These are phyloP conservation scores for Xenentodon cancila DNA, from an alignment of 2,797 vertebrate species.

Conservation along the genomic window DNA sequence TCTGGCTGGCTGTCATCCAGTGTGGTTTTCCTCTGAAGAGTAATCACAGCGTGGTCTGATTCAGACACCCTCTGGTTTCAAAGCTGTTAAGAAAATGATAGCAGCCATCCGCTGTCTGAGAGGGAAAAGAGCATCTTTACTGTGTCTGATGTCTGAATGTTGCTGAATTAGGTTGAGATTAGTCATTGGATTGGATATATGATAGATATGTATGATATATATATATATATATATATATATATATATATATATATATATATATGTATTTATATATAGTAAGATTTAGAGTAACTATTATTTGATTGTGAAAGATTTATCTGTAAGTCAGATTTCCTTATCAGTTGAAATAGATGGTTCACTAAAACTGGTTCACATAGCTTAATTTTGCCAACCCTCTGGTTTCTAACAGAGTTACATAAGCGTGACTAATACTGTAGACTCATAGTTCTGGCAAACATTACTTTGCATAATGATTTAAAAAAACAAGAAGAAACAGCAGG, in stretches of 20 bases:
- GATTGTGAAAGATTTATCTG: background rate
- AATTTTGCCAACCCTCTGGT: conserved; percentile 2
- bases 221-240: too few species aligned
- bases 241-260: too few species aligned
- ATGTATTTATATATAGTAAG: background rate
- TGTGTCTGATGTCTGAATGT: conserved; percentile 69
- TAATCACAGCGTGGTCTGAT: conserved; percentile 64
- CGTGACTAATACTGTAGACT: background rate
- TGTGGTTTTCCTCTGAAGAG: conserved; percentile 69
- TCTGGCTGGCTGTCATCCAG: conserved; percentile 40
- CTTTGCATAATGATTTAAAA: too few species aligned
- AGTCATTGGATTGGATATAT: too few species aligned
- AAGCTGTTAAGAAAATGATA: conserved; percentile 56
- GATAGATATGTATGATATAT: too few species aligned
- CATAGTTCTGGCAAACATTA: too few species aligned
- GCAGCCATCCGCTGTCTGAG: conserved; percentile 57
- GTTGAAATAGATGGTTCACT: background rate
- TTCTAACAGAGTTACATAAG: conserved; percentile 9
- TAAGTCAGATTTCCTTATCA: conserved; percentile 9
- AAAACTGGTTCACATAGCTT: background rate
- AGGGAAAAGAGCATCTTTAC: conserved; percentile 65
- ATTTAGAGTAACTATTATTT: conserved; percentile 28
- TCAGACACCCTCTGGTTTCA: conserved; percentile 67
- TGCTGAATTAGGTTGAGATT: conserved; percentile 47
- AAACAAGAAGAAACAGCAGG: too few species aligned